These are phyloP conservation scores for Danionella dracula DNA, from an alignment of 2,797 vertebrate genomes.

Conservation along the genomic window DNA sequence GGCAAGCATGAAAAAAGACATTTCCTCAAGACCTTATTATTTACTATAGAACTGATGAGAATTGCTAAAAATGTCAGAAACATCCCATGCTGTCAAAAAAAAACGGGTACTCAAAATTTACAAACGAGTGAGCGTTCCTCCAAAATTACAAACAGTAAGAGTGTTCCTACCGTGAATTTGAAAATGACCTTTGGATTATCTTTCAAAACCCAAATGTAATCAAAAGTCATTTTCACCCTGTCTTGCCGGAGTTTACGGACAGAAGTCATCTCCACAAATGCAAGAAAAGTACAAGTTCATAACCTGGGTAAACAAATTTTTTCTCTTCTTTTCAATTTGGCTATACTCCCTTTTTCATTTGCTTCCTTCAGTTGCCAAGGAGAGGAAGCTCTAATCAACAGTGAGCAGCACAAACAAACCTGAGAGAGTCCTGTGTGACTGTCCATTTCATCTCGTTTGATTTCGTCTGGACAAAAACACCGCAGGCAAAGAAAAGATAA, in stretches of 20 bases:
- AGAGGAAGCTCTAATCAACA: neutral
- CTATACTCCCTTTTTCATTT: no score
- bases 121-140: no score
- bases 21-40: no score
- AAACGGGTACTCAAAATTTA: no score
- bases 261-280: constrained; percentile 5
- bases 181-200: constrained; percentile 25
- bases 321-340: neutral
- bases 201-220: constrained; percentile 23
- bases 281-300: neutral
- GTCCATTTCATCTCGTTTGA: neutral
- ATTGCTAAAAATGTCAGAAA: no score
- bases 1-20: no score
- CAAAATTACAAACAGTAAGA: no score
- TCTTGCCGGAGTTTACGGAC: neutral
- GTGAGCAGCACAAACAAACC: neutral
- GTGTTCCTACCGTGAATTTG: no score
- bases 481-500: neutral
- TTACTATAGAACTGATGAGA: no score
- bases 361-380: neutral
- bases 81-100: no score
- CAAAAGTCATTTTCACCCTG: constrained; percentile 23
- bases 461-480: neutral
- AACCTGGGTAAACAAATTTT: constrained; percentile 1
- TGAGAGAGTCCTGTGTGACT: neutral